Evolutionary conservation across 2,888 invertebrate species (phyloP).

Genomic region (Amiota mariae): DNA sequence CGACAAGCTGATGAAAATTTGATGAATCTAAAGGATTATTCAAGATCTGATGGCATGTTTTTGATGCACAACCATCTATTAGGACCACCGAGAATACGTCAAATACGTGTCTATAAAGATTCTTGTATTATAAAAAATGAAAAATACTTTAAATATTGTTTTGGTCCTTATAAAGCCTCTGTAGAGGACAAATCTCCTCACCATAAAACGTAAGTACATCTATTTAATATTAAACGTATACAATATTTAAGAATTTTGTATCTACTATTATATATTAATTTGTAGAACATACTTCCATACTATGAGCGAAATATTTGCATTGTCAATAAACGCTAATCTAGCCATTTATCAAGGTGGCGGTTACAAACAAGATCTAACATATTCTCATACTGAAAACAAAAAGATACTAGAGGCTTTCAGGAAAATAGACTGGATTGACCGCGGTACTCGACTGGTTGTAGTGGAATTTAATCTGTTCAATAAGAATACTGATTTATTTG

Average conservation of each 20-base stretch:
- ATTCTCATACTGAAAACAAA: conserved; percentile 22
- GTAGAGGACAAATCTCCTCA: conserved; percentile 20
- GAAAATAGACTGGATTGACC: conserved; percentile 32
- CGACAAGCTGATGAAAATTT: too few relatives aligned
- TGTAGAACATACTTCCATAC: background rate
- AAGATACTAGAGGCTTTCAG: background rate
- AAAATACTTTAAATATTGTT: conserved; percentile 28
- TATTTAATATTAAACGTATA: too few relatives aligned
- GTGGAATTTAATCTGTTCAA: conserved; percentile 43
- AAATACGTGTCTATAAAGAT: conserved; percentile 26
- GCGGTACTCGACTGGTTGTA: conserved; percentile 27
- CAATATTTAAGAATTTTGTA: background rate
- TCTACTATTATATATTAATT: background rate
- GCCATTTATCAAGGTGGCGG: conserved; percentile 39
- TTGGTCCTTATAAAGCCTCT: conserved; percentile 14
- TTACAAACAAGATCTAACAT: conserved; percentile 25
- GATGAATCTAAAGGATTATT: background rate
- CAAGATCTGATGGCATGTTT: conserved; percentile 11
- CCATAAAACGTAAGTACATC: conserved; percentile 8
- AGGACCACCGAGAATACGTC: conserved; percentile 42
- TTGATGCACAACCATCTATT: conserved; percentile 39
- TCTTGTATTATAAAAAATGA: background rate
- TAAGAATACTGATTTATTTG: conserved; percentile 33
- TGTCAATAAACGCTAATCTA: conserved; percentile 22
- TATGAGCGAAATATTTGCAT: background rate